These are phyloP conservation scores for Margaritifera margaritifera DNA, from an alignment of 2,888 invertebrate genomes.

Conservation along the genomic window DNA sequence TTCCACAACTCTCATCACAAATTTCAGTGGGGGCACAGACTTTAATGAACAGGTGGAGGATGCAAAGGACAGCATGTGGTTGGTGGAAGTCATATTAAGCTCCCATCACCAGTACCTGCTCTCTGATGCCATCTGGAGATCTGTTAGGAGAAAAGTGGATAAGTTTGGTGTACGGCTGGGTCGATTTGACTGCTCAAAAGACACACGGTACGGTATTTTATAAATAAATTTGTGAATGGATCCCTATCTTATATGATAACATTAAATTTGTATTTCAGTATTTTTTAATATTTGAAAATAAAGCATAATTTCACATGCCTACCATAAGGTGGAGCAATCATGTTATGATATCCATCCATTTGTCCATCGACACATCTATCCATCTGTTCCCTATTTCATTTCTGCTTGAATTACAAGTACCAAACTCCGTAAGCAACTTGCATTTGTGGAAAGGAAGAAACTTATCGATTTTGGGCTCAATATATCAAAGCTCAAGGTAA, in stretches of 20 bases:
- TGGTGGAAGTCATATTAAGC: slow-evolving; percentile 74
- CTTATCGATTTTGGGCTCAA: too few species aligned
- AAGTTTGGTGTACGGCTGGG: slow-evolving; percentile 75
- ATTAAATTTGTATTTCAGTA: too few species aligned
- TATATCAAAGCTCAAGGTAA: too few species aligned
- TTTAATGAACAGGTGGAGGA: slow-evolving; percentile 75
- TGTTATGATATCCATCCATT: too few species aligned
- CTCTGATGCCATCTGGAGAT: slow-evolving; percentile 70
- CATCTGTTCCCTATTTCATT: too few species aligned
- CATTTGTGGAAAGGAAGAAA: too few species aligned
- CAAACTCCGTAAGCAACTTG: too few species aligned
- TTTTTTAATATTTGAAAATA: not conserved
- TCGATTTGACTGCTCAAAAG: slow-evolving; percentile 74
- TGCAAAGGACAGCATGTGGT: slow-evolving; percentile 76
- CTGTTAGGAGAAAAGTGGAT: slow-evolving; percentile 71
- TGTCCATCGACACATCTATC: too few species aligned
- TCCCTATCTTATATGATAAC: too few species aligned
- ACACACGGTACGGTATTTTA: slow-evolving; percentile 66
- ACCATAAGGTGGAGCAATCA: too few species aligned
- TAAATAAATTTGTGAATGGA: not conserved
- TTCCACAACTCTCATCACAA: slow-evolving; percentile 49
- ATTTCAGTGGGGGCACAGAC: slow-evolving; percentile 72
- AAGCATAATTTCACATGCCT: too few species aligned
- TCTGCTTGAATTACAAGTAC: too few species aligned
- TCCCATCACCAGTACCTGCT: slow-evolving; percentile 30